These are phyloP conservation scores for Whitmania pigra DNA, from an alignment of 1,140 invertebrate genomes.

Conservation along the genomic window DNA sequence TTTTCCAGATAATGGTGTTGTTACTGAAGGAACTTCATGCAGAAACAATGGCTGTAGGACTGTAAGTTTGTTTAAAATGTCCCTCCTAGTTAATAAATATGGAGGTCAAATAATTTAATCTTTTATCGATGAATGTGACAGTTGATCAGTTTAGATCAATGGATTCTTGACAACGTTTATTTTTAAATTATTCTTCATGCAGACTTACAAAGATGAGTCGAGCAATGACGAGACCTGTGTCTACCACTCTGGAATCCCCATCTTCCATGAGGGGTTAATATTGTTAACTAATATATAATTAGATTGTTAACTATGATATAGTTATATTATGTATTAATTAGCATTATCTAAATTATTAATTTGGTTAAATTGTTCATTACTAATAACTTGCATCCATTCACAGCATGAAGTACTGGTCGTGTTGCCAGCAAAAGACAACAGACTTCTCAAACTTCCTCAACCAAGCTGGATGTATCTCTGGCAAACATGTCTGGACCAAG, in stretches of 20 bases:
- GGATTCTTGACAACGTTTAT: background rate
- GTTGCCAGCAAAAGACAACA: slow-evolving; percentile 79
- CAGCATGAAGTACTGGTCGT: slow-evolving; percentile 90
- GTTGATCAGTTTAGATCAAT: background rate
- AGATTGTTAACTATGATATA: too few relatives aligned
- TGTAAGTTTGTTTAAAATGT: slow-evolving; percentile 36
- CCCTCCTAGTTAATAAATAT: background rate
- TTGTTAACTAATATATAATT: too few relatives aligned
- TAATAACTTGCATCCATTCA: slow-evolving; percentile 8
- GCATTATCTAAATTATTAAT: too few relatives aligned
- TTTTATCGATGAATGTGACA: background rate
- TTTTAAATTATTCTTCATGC: slow-evolving; percentile 27
- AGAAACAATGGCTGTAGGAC: slow-evolving; percentile 72
- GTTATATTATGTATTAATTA: too few relatives aligned
- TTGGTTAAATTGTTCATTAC: background rate
- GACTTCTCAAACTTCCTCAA: slow-evolving; percentile 83
- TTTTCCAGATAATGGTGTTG: slow-evolving; percentile 33
- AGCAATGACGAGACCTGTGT: slow-evolving; percentile 57
- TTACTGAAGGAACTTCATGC: slow-evolving; percentile 60
- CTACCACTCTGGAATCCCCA: slow-evolving; percentile 74
- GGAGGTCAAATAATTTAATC: background rate
- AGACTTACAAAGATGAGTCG: slow-evolving; percentile 57
- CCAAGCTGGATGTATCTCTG: slow-evolving; percentile 67
- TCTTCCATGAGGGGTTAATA: slow-evolving; percentile 79
- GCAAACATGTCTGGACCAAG: slow-evolving; percentile 76